A percentile compares a stretch with the other conserved stretches of the same genome.
Conservation (phyloP, 2,888 invertebrate genomes). For the Polylopha cassiicola region DNA sequence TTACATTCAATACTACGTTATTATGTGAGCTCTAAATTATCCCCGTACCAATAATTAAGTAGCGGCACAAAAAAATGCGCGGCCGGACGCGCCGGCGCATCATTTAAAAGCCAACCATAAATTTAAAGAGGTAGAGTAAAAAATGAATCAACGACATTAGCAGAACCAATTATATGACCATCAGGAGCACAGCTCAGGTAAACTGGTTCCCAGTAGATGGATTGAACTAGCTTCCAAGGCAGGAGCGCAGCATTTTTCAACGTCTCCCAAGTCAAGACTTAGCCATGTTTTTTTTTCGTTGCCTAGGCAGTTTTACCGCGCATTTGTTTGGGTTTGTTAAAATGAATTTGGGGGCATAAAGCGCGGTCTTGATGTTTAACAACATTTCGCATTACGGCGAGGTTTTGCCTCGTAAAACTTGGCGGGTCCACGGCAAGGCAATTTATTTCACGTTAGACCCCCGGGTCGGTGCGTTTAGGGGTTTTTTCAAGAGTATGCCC, state of each 20-base stretch:
- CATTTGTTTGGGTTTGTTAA: slow-evolving; percentile 13
- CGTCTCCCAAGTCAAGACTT: slow-evolving; percentile 30
- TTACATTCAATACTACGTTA: slow-evolving; percentile 35
- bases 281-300: slow-evolving; percentile 19
- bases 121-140: slow-evolving; percentile 39
- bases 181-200: slow-evolving; percentile 33
- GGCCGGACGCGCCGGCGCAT: slow-evolving; percentile 31
- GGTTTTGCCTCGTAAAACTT: slow-evolving; percentile 36
- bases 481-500: slow-evolving; percentile 29
- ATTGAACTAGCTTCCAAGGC: slow-evolving; percentile 23
- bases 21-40: slow-evolving; percentile 44
- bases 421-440: slow-evolving; percentile 28
- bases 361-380: slow-evolving; percentile 32
- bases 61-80: slow-evolving; percentile 49
- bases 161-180: slow-evolving; percentile 54
- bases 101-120: slow-evolving; percentile 38
- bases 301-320: slow-evolving; percentile 5
- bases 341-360: slow-evolving; percentile 24
- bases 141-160: slow-evolving; percentile 43
- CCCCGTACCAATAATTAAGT: slow-evolving; percentile 52
- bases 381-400: slow-evolving; percentile 29
- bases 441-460: slow-evolving; percentile 50
- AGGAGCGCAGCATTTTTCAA: slow-evolving; percentile 9
- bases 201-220: slow-evolving; percentile 42
- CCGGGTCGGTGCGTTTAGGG: slow-evolving; percentile 25